Evolutionary conservation across 2,888 invertebrate genomes (phyloP).

Genomic region (Leptura quadrifasciata): DNA sequence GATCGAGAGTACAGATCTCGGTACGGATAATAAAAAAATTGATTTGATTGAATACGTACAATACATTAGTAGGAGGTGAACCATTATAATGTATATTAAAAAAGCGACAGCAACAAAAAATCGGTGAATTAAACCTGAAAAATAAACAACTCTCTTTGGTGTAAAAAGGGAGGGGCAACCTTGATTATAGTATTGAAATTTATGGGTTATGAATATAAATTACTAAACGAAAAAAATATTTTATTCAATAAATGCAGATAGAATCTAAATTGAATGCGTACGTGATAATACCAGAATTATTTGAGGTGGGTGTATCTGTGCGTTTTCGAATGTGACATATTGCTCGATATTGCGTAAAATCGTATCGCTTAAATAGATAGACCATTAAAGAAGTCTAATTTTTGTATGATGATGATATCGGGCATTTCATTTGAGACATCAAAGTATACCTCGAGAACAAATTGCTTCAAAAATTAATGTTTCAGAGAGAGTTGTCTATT

Average conservation of each 20-base stretch:
- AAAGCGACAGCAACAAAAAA: constrained; percentile 1
- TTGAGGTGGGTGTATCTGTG: background rate
- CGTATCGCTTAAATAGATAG: no score
- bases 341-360: no score
- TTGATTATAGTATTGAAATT: background rate
- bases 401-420: no score
- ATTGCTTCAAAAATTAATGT: no score
- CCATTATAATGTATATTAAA: background rate
- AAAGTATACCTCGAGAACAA: no score
- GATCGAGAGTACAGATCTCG: background rate
- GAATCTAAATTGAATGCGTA: constrained; percentile 3
- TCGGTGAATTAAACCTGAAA: background rate
- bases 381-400: no score
- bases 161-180: background rate
- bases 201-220: constrained; percentile 7
- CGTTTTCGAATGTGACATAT: background rate
- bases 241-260: background rate
- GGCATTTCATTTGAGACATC: no score
- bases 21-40: background rate
- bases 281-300: background rate
- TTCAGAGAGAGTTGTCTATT: no score
- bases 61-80: background rate
- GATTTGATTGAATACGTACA: background rate
- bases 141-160: background rate
- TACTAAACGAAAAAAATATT: background rate